Percentiles rank a stretch among this genome's conserved stretches.
Evolutionary conservation across 2,797 vertebrate genomes (phyloP).

Genomic region (Tokudaia tokunoshimensis): DNA sequence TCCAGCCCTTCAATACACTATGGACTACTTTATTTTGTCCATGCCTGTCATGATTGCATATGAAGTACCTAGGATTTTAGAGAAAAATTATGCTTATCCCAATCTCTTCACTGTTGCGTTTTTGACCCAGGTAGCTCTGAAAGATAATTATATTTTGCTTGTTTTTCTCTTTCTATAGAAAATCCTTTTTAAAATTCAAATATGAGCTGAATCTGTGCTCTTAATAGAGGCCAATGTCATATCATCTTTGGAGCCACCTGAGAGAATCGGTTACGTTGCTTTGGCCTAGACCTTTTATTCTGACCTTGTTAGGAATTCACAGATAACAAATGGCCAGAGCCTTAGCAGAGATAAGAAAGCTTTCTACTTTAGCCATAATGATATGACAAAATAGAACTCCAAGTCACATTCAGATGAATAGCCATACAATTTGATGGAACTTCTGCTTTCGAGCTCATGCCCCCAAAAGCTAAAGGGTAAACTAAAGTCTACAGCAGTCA

Average conservation of each 20-base stretch:
- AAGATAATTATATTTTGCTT: constrained; percentile 2
- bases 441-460: neutral
- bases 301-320: neutral
- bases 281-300: neutral
- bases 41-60: neutral
- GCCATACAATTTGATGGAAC: neutral
- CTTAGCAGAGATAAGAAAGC: neutral
- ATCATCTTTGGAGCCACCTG: neutral
- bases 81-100: neutral
- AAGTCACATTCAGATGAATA: neutral
- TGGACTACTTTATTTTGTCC: neutral
- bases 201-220: neutral
- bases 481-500: neutral
- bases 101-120: neutral
- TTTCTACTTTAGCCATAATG: neutral
- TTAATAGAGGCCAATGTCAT: neutral
- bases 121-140: neutral
- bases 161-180: constrained; percentile 38
- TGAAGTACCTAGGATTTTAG: neutral
- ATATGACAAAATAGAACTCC: neutral
- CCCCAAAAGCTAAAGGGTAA: neutral
- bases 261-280: neutral
- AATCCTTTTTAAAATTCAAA: neutral
- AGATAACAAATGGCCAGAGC: neutral
- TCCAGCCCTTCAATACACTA: neutral